These are phyloP conservation scores for Spizella passerina DNA, from an alignment of 2,797 vertebrate species.

Conservation along the genomic window DNA sequence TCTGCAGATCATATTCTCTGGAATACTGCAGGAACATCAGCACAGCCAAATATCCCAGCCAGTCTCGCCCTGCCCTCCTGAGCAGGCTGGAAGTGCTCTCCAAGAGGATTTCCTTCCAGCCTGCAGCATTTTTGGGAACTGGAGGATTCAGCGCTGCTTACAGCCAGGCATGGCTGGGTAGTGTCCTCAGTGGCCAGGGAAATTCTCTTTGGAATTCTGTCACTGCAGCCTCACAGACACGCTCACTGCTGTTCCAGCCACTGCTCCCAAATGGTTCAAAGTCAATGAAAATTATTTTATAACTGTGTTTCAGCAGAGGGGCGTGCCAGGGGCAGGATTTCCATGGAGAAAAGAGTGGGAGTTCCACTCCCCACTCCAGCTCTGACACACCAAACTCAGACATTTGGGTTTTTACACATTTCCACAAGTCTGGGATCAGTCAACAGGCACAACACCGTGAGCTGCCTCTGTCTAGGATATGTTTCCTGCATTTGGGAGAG, in stretches of 20 bases:
- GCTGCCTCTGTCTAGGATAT: not conserved
- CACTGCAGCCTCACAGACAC: not conserved
- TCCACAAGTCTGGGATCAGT: not conserved
- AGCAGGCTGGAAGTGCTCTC: not conserved
- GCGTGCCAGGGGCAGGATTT: not conserved
- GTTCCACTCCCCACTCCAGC: not conserved
- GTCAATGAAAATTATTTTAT: not conserved
- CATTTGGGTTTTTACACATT: not conserved
- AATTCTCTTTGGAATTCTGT: not conserved
- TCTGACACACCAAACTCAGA: not conserved
- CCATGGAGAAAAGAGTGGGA: not conserved
- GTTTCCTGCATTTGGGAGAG: slow-evolving; percentile 54
- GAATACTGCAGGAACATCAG: not conserved
- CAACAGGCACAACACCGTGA: not conserved
- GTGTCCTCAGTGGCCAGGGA: not conserved
- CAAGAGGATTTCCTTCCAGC: not conserved
- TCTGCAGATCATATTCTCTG: not conserved
- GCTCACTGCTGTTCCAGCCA: not conserved
- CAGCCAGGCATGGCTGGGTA: rapidly evolving
- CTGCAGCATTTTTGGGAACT: not conserved
- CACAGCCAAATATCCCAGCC: not conserved
- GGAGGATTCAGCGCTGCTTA: not conserved
- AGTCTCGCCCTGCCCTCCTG: not conserved
- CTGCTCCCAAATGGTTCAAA: not conserved
- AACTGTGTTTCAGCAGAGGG: not conserved